A percentile compares a stretch with the other conserved stretches of the same genome.
Evolutionary conservation across 2,113 vertebrate species (phyloP).

Genomic region (Phoenicopterus ruber): DNA sequence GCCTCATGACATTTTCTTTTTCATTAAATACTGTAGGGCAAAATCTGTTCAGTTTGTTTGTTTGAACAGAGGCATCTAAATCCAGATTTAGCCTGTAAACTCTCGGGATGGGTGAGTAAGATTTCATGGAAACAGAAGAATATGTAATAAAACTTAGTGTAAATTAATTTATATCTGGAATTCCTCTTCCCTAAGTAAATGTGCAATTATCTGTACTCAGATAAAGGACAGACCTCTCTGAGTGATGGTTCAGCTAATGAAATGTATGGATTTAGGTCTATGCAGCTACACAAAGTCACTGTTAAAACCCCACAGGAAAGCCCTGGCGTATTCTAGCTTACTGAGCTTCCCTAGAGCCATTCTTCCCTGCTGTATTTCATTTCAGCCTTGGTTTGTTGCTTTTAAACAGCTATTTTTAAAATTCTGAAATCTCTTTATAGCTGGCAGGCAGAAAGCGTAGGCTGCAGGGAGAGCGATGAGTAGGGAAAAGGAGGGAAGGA

Average conservation of each 20-base stretch:
- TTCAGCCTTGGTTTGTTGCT: slow-evolving; percentile 21
- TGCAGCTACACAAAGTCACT: background rate
- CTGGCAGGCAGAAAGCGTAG: slow-evolving; percentile 27
- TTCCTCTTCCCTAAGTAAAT: background rate
- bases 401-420: slow-evolving; percentile 47
- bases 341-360: background rate
- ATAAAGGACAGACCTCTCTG: background rate
- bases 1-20: background rate
- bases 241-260: background rate
- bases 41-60: background rate
- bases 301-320: background rate
- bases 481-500: background rate
- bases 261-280: background rate
- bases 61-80: background rate
- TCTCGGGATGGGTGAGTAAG: background rate
- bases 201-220: background rate
- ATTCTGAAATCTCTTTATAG: slow-evolving; percentile 12
- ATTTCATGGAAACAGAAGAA: background rate
- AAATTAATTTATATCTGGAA: background rate
- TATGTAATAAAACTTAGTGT: background rate
- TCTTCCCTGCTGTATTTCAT: slow-evolving; percentile 1
- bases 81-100: background rate
- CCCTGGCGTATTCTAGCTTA: background rate
- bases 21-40: background rate
- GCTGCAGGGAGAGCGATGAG: slow-evolving; percentile 14